Percentiles rank a stretch among this genome's conserved stretches.
Conservation (phyloP, 2,797 vertebrate species). For the Melanotaenia maccullochi region DNA sequence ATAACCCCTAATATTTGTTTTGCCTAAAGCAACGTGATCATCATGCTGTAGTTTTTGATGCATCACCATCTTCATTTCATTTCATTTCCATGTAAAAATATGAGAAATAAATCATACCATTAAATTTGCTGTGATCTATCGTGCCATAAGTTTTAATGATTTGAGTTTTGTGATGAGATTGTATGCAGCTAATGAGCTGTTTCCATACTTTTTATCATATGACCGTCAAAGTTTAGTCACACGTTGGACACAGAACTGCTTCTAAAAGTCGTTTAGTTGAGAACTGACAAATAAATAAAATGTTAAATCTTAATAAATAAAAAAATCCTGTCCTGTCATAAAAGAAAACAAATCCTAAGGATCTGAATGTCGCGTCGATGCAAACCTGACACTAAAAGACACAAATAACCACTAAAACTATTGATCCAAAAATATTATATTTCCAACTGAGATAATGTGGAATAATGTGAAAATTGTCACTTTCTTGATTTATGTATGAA, state of each 20-base stretch:
- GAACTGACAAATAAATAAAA: background rate
- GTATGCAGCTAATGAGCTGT: background rate
- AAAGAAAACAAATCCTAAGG: no score
- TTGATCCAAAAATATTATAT: background rate
- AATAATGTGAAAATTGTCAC: background rate
- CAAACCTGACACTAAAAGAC: background rate
- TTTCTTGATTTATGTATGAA: background rate
- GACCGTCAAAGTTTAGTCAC: background rate
- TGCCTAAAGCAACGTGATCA: background rate
- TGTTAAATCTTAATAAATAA: no score
- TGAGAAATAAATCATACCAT: background rate
- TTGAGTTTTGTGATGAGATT: background rate
- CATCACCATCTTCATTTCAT: no score
- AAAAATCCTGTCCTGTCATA: no score
- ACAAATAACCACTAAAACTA: background rate
- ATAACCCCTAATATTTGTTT: no score
- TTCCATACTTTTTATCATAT: background rate
- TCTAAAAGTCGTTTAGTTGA: background rate
- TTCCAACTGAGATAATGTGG: background rate
- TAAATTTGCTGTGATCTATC: background rate
- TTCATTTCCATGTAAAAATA: no score
- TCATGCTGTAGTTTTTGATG: background rate
- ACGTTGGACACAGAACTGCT: background rate
- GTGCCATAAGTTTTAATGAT: background rate
- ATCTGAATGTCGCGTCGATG: background rate